These are phyloP conservation scores for Pseudomyrmex sp. DNA, from an alignment of 1,140 invertebrate genomes.

Conservation along the genomic window DNA sequence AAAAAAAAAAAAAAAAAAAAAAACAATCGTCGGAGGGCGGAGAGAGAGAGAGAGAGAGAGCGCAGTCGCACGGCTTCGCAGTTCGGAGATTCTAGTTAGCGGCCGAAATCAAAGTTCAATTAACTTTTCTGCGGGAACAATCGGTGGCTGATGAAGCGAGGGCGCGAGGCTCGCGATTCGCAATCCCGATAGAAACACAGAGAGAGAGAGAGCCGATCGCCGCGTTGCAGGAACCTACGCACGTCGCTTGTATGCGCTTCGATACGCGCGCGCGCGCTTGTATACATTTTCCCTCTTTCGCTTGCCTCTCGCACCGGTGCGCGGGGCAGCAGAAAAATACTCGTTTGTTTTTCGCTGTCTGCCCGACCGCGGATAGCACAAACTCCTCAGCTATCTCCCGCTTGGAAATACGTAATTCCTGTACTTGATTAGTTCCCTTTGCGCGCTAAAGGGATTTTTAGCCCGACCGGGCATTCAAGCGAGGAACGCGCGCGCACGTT, in stretches of 20 bases:
- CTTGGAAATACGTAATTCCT: slow-evolving; percentile 57
- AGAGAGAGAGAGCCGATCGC: background rate
- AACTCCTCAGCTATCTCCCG: slow-evolving; percentile 57
- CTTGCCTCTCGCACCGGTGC: slow-evolving; percentile 8
- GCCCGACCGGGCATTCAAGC: slow-evolving; percentile 8
- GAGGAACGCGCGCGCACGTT: slow-evolving; percentile 22
- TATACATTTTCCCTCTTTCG: background rate
- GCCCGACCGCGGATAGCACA: slow-evolving; percentile 38
- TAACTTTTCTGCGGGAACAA: slow-evolving; percentile 78
- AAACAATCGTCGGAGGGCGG: slow-evolving; percentile 62
- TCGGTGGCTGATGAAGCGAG: slow-evolving; percentile 76
- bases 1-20: background rate
- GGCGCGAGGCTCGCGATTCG: slow-evolving; percentile 69
- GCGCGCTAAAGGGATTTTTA: slow-evolving; percentile 41
- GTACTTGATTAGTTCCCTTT: slow-evolving; percentile 71
- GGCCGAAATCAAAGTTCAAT: slow-evolving; percentile 79
- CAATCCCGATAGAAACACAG: slow-evolving; percentile 68
- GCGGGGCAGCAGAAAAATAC: slow-evolving; percentile 55
- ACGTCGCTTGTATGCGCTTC: background rate
- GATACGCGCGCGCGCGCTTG: background rate
- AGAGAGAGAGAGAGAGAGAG: too few relatives aligned
- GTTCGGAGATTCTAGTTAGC: slow-evolving; percentile 73
- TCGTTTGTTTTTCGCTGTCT: slow-evolving; percentile 69
- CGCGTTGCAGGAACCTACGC: slow-evolving; percentile 21
- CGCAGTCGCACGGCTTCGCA: background rate